Evolutionary conservation across 2,888 invertebrate species (phyloP), one percentile per base, ranked within the genome.

Genomic region (Gymnosoma rotundatum): DNA sequence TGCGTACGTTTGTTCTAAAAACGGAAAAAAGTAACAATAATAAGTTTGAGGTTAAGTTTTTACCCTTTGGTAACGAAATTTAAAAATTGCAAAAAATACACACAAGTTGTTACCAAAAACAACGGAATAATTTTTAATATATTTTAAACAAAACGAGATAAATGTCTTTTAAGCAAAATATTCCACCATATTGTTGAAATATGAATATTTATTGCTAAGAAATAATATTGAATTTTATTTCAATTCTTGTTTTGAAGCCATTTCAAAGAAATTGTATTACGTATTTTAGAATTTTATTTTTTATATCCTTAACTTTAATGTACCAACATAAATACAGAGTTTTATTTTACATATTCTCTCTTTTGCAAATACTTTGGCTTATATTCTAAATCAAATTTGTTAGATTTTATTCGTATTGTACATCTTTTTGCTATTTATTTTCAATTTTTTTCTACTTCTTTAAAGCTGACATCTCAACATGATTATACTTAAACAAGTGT

Each of bases 401-500:
- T 32, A 74, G 60, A 80, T 74, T 81, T 81, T 16, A 56, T 70
- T 75, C 69, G 56, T 67, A 73, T 58, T 72, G 48, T 54, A 64
- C 74, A 74, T 78, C 18, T 20, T 72, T 50, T 79, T 38, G 9
- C 32, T 32, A 32, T 32, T 32, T 32, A 32, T 32, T 32, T 32
- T 32, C 7, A 25, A 25, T 42, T 9, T 72, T 45, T 56, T 52
- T 60, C 25, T 60, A 58, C 16, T 60, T 66, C 21, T 74, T 70
- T 75, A 64, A 78, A 84, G 81, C 73, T 81, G 84, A 84, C 84
- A 84, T 78, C 81, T 84, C 78, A 70, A 84, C 84, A 84, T 81
- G 81, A 84, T 78, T 84, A 78, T 63, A 76, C 78, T 81, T 84
- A 70, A 52, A 69, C 63, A 81, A 84, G 73, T 84, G 84, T 84